A percentile compares a stretch with the other conserved stretches of the same genome.
Conservation (phyloP, 2,797 vertebrate genomes). For the Gymnoscopelus braueri region DNA sequence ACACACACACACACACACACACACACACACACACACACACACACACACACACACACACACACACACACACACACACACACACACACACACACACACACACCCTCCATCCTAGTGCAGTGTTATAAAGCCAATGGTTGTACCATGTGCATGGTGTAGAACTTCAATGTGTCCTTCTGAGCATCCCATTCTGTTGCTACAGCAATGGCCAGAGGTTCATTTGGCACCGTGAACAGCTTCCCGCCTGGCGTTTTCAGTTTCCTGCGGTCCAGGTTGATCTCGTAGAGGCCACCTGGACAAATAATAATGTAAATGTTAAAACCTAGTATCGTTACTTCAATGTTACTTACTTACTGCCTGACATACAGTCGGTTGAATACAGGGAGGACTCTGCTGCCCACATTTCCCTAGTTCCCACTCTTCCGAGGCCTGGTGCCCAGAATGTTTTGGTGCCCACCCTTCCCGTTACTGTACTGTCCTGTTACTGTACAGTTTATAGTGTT, state of each 20-base stretch:
- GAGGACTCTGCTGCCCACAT: too few relatives aligned
- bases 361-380: too few relatives aligned
- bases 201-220: slow-evolving; percentile 91
- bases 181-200: slow-evolving; percentile 98
- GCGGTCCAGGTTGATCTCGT: slow-evolving; percentile 93
- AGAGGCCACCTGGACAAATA: slow-evolving; percentile 82
- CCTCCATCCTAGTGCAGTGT: too few relatives aligned
- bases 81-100: neutral
- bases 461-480: neutral
- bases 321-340: neutral
- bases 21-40: neutral
- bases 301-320: neutral
- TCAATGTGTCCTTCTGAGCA: slow-evolving; percentile 91
- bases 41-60: neutral
- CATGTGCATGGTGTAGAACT: slow-evolving; percentile 96
- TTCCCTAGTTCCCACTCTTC: too few relatives aligned
- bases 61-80: neutral
- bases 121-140: slow-evolving; percentile 68
- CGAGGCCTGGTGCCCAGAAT: too few relatives aligned
- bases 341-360: neutral
- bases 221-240: slow-evolving; percentile 91
- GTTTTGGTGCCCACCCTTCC: too few relatives aligned
- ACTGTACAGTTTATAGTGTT: slow-evolving; percentile 10
- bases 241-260: slow-evolving; percentile 94
- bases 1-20: neutral